Evolutionary conservation across 2,113 vertebrate genomes (phyloP).

Genomic region (Myxocyprinus asiaticus): DNA sequence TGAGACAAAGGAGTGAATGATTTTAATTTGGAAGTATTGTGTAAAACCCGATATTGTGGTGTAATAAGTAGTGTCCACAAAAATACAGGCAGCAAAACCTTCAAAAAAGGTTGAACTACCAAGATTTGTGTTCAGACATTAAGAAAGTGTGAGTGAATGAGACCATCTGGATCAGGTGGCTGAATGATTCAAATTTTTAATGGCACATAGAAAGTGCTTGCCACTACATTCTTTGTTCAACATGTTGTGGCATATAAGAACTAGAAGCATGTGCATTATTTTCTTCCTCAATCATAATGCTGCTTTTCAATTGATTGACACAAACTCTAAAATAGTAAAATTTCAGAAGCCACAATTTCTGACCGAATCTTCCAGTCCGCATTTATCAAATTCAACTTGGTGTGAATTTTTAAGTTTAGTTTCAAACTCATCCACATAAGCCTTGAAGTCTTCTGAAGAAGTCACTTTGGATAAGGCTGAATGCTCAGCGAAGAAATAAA

Average conservation of each 20-base stretch:
- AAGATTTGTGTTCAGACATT: not conserved
- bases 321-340: not conserved
- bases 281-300: not conserved
- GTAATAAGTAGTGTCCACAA: not conserved
- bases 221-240: slow-evolving; percentile 24
- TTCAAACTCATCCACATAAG: slow-evolving; percentile 12
- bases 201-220: not conserved
- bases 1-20: not conserved
- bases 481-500: slow-evolving; percentile 5
- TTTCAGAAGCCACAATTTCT: not conserved
- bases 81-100: slow-evolving; percentile 3
- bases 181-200: not conserved
- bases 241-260: not conserved
- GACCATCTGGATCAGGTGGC: slow-evolving; percentile 5
- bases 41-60: too few species aligned
- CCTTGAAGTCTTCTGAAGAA: not conserved
- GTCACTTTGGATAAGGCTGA: slow-evolving; percentile 46
- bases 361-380: not conserved
- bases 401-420: slow-evolving; percentile 14
- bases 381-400: slow-evolving; percentile 18
- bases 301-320: not conserved
- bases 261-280: not conserved
- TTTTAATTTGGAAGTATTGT: not conserved
- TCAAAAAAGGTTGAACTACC: not conserved
- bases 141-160: not conserved